Evolutionary conservation across 2,888 invertebrate species (phyloP).

Genomic region (Eupithecia tripunctaria): DNA sequence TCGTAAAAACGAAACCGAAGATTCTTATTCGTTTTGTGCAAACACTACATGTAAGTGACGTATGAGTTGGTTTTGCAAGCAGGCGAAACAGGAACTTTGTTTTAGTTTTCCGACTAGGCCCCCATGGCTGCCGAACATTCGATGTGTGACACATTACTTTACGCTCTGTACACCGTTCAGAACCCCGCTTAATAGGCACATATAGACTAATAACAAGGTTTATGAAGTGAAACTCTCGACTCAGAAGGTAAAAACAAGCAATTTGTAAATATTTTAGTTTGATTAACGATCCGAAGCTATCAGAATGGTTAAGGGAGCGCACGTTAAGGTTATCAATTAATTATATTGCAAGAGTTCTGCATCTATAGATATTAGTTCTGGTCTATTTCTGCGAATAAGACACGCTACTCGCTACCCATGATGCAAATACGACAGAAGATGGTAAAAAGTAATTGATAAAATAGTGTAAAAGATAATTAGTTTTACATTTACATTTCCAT

Average conservation of each 20-base stretch:
- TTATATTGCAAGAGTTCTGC: neutral
- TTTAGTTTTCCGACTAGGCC: no score
- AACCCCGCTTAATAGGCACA: no score
- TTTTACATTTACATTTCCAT: neutral
- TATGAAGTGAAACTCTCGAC: slow-evolving; percentile 11
- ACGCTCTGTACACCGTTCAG: no score
- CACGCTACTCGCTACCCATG: neutral
- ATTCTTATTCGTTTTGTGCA: no score
- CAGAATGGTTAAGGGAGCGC: neutral
- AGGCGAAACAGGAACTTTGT: no score
- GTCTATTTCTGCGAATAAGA: neutral
- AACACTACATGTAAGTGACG: no score
- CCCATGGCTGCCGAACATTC: neutral
- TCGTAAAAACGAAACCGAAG: no score
- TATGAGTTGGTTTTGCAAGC: no score
- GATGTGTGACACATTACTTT: neutral
- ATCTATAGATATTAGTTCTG: neutral
- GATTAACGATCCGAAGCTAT: neutral
- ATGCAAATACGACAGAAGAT: neutral
- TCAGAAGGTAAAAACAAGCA: neutral
- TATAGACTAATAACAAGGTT: neutral
- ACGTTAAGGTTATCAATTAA: neutral
- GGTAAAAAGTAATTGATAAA: neutral
- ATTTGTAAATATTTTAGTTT: neutral
- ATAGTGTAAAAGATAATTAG: neutral